Evolutionary conservation across 2,888 invertebrate species (phyloP).

Genomic region (Slavum lentiscoides): DNA sequence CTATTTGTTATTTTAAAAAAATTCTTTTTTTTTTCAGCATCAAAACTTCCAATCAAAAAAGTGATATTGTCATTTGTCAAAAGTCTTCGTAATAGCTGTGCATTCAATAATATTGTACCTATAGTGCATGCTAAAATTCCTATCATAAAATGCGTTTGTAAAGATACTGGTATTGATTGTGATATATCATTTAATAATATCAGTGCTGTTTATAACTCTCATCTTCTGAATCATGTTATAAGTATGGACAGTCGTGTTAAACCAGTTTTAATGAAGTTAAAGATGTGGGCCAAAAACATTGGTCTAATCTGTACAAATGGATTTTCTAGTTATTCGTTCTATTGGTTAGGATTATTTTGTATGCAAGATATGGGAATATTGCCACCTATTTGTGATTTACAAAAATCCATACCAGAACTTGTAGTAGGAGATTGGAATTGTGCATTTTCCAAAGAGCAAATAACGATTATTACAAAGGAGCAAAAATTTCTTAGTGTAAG

Average conservation of each 20-base stretch:
- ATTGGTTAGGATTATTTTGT: slow-evolving; percentile 46
- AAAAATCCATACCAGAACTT: slow-evolving; percentile 27
- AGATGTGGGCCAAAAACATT: slow-evolving; percentile 35
- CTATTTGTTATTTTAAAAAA: too few relatives aligned
- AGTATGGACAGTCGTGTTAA: slow-evolving; percentile 30
- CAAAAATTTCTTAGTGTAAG: background rate
- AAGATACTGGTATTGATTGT: slow-evolving; percentile 35
- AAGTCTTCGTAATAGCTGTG: background rate
- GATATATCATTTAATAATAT: slow-evolving; percentile 48
- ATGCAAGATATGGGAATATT: slow-evolving; percentile 40
- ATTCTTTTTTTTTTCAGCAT: slow-evolving; percentile 22
- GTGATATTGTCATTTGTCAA: slow-evolving; percentile 27
- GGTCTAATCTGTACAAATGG: slow-evolving; percentile 41
- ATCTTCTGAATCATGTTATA: slow-evolving; percentile 24
- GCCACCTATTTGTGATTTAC: slow-evolving; percentile 29
- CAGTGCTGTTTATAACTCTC: slow-evolving; percentile 28
- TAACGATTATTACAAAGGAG: background rate
- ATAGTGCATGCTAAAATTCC: slow-evolving; percentile 32
- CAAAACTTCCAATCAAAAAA: background rate
- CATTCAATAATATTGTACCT: slow-evolving; percentile 26
- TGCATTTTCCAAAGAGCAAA: slow-evolving; percentile 29
- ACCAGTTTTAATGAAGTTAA: slow-evolving; percentile 33
- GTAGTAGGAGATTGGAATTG: slow-evolving; percentile 31
- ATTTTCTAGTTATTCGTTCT: slow-evolving; percentile 47
- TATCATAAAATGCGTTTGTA: slow-evolving; percentile 40